Conservation (phyloP, 2,888 invertebrate species). For the Drosophila neonasuta region DNA sequence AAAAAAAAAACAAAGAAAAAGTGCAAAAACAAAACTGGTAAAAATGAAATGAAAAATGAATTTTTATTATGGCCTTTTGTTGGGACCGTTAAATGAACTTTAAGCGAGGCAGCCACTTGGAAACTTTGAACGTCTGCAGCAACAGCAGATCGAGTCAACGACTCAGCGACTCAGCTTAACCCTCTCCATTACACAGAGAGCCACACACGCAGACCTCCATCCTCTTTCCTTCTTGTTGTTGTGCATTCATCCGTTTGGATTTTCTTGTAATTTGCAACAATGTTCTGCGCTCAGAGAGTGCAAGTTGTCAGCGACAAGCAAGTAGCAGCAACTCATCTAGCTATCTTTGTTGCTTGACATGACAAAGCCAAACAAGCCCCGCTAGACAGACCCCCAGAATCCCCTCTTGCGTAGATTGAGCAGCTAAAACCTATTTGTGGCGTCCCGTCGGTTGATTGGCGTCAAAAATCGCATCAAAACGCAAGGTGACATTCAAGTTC, state of each 20-base stretch:
- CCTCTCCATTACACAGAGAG: slow-evolving; percentile 2
- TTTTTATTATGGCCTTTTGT: slow-evolving; percentile 58
- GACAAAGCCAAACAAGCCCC: slow-evolving; percentile 58
- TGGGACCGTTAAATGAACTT: slow-evolving; percentile 56
- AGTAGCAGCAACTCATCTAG: slow-evolving; percentile 15
- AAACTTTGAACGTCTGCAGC: slow-evolving; percentile 66
- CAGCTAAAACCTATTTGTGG: slow-evolving; percentile 3
- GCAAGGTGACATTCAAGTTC: slow-evolving; percentile 74
- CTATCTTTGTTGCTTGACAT: slow-evolving; percentile 56
- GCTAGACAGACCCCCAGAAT: slow-evolving; percentile 22
- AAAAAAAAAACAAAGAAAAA: slow-evolving; percentile 10
- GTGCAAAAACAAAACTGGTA: slow-evolving; percentile 15
- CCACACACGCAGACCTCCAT: neutral
- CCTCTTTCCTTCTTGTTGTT: slow-evolving; percentile 11
- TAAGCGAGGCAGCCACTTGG: slow-evolving; percentile 63
- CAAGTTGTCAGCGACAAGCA: slow-evolving; percentile 34
- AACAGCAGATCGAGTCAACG: neutral
- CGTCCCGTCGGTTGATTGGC: slow-evolving; percentile 63
- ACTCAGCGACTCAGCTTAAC: slow-evolving; percentile 12
- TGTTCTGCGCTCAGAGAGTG: slow-evolving; percentile 39
- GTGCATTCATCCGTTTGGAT: slow-evolving; percentile 66
- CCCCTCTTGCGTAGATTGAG: neutral
- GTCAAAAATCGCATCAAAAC: slow-evolving; percentile 69
- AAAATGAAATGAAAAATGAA: slow-evolving; percentile 32
- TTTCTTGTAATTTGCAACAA: slow-evolving; percentile 70